Base-by-base conservation (phyloP, 2,888 invertebrate species). In the Charanyca ferruginea region DNA sequence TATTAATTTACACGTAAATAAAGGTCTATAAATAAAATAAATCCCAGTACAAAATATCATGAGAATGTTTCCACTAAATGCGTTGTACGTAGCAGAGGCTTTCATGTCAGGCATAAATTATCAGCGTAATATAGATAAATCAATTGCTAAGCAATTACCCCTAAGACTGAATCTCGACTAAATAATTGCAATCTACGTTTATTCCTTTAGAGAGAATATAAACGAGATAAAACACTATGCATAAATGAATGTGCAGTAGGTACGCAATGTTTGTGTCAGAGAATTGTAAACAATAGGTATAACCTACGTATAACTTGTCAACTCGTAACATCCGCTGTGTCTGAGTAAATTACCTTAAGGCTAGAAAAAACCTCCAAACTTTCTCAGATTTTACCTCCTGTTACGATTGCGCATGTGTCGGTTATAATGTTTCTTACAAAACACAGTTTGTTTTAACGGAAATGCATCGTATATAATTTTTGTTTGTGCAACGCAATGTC, bases 91-190 rank as follows among this genome's bases (percentile, higher is more conserved):
- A 57, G 52, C 48, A 53, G 45, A 73, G 53, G 48, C 61, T 73
- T 81, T 65, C 66, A 68, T 62, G 75, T 78, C 55, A 65, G 55
- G 57, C 59, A 66, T 81, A 75, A 74, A 78, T 72, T 75, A 71
- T 81, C 60, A 42, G 25, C 25, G 35, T 64, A 52, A 51, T 61
- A 55, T 22, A 59, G 48, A 81, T 75, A 78, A 79, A 78, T 81
- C 71, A 71, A 74, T 66, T 75, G 66, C 53, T 51, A 63, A 66
- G 32, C 65, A 68, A 71, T 75, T 65, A 68, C 58, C 49, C 16
- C n/a, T 47, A 58, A 45, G 54, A 70, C 66, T 64, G 62, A 60
- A 74, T 67, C 59, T 77, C 65, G 58, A 47, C 23, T 58, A 77
- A 54, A 54, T 55, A 66, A 60, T 54, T 28, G 51, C 62, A 48